These are phyloP conservation scores for Cataglyphis albicans DNA, from an alignment of 2,888 invertebrate species.

Conservation along the genomic window DNA sequence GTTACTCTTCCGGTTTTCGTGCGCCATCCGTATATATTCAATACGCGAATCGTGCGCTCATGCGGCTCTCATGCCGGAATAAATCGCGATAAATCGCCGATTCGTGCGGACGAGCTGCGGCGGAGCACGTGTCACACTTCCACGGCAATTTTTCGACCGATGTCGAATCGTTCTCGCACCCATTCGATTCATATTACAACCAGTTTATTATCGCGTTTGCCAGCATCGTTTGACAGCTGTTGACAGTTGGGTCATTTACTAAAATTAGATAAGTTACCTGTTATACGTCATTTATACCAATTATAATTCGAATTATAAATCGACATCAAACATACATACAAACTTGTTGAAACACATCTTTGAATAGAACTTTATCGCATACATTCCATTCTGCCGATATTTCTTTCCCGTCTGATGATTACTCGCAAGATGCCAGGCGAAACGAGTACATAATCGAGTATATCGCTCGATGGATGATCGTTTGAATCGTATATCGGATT, in stretches of 20 bases:
- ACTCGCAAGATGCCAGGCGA: not conserved
- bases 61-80: slow-evolving; percentile 66
- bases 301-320: slow-evolving; percentile 10
- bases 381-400: slow-evolving; percentile 1
- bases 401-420: not conserved
- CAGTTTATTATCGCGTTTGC: slow-evolving; percentile 52
- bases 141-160: slow-evolving; percentile 51
- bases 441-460: not conserved
- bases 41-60: slow-evolving; percentile 66
- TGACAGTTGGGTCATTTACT: slow-evolving; percentile 10
- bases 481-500: not conserved
- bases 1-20: slow-evolving; percentile 44
- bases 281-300: not conserved
- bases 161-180: slow-evolving; percentile 33
- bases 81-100: slow-evolving; percentile 74
- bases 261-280: not conserved
- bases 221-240: not conserved
- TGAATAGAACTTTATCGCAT: not conserved
- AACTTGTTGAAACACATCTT: not conserved
- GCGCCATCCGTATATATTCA: slow-evolving; percentile 69
- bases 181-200: slow-evolving; percentile 47
- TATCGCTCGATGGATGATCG: not conserved
- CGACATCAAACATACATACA: not conserved
- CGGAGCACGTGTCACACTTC: slow-evolving; percentile 69
- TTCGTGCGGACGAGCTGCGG: slow-evolving; percentile 63